These are phyloP conservation scores for Apamea sordens DNA, from an alignment of 2,888 invertebrate genomes.

Conservation along the genomic window DNA sequence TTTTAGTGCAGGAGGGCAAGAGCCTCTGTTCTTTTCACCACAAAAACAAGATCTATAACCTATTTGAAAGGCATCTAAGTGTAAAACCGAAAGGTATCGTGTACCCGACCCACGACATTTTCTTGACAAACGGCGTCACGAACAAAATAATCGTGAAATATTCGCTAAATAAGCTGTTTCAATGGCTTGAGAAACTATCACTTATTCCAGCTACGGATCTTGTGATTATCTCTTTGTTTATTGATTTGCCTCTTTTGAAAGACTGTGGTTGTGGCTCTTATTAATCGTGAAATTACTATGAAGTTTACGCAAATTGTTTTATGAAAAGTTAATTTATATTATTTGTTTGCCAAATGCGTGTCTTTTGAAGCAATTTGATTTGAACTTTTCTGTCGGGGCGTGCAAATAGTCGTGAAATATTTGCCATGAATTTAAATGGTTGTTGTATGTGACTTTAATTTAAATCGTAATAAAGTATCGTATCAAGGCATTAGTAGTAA, in stretches of 20 bases:
- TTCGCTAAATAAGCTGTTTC: slow-evolving; percentile 56
- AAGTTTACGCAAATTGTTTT: slow-evolving; percentile 23
- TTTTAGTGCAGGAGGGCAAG: neutral
- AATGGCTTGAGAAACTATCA: slow-evolving; percentile 55
- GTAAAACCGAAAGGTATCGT: slow-evolving; percentile 69
- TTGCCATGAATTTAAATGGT: slow-evolving; percentile 35
- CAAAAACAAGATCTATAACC: slow-evolving; percentile 29
- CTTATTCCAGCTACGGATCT: slow-evolving; percentile 51
- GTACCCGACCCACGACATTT: slow-evolving; percentile 75
- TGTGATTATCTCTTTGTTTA: slow-evolving; percentile 47
- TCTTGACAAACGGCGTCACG: slow-evolving; percentile 69
- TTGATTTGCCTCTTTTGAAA: slow-evolving; percentile 54
- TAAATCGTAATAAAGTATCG: slow-evolving; percentile 14
- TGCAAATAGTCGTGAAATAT: slow-evolving; percentile 22
- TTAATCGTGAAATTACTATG: slow-evolving; percentile 9
- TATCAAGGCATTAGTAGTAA: slow-evolving; percentile 5
- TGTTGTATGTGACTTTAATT: slow-evolving; percentile 38
- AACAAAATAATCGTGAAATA: slow-evolving; percentile 64
- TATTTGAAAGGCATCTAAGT: slow-evolving; percentile 55
- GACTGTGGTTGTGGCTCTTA: slow-evolving; percentile 8
- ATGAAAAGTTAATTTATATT: neutral
- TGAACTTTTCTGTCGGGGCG: neutral
- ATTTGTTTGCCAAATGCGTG: neutral
- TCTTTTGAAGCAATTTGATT: neutral
- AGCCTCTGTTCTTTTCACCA: slow-evolving; percentile 20